Evolutionary conservation across 2,113 vertebrate genomes (phyloP), one percentile per base, ranked within the genome.

Genomic region (Helogale parvula): DNA sequence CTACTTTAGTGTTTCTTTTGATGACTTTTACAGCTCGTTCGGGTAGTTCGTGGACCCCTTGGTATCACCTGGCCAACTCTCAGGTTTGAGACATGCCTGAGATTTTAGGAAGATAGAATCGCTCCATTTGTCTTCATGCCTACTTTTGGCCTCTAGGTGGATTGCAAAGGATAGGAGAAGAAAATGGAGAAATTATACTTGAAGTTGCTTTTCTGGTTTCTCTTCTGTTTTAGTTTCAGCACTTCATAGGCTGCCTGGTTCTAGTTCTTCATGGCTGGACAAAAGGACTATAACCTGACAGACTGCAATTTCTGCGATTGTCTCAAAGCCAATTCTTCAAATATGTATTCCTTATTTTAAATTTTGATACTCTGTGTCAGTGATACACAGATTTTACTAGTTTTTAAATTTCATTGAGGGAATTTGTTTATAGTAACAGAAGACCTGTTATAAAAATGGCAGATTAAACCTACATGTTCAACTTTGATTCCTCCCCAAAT

Each of bases 121-220:
- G 23, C 25, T 91, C 5, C 74, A 0, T 90, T 90, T 85, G 23
- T 88, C 8, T 63, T 66, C 5, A 77, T 72, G 74, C 35, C 47
- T 83, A 16, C 38, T 94, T 87, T 98, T n/a, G 38, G 19, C 33
- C 4, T 82, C 25, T 81, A 31, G 35, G 17, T 88, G 81, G 35
- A 68, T 68, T 94, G 27, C 60, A 94, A 89, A 66, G 47, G 38
- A 35, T 89, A 65, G 41, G 31, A 92, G 57, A 54, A 90, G 57
- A 96, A 91, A 93, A 68, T 80, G 71, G 54, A 94, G 85, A 71
- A 74, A 92, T 88, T 52, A 11, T 19, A 13, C 54, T 54, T 41
- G 14, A 31, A 47, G 16, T 27, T 31, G 27, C n/a, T 96, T 71
- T 93, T 84, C 71, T 88, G 38, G 60, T 84, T 83, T 88, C 35